Base-by-base conservation (phyloP, 2,797 vertebrate species). In the Pempheris klunzingeri region DNA sequence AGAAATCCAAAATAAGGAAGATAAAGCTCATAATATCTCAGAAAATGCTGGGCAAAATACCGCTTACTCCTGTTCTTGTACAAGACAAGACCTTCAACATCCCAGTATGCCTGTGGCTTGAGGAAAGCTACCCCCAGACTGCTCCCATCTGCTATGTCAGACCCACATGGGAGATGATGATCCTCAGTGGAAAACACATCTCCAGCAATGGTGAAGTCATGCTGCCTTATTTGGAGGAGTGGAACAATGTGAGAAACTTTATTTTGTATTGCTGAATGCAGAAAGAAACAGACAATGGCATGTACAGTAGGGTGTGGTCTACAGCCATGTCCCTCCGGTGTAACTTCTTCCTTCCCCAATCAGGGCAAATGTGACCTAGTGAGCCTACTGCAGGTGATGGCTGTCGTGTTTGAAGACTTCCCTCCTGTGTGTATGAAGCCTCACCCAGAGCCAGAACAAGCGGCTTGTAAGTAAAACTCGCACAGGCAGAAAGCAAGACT, bases 101-200 rank as follows among this genome's bases (percentile, higher is more conserved):
- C 77, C 97, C 97, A 8, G 93, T 98, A 76, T 96, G 95, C 72
- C 58, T 98, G 52, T 99, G 97, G 97, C 89, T 98, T 46, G 95
- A 97, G 90, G 96, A 98, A 81, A 96, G 88, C 36, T 98, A 97
- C 79, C 97, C 97, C 2, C 94, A 92, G 87, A 95, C 96, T 39
- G 95, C 97, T 20, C 98, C 97, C 7, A 96, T 98, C 83, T 99
- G 97, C 93, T 98, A 96, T 77, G 94, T 99, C 77, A 97, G 93
- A 73, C 97, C 98, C 81, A 97, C 96, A 72, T 86, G 78, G 57
- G 96, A 96, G 36, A 99, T 97, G 97, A 95, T 95, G 80, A 91
- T 97, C 82, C 73, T 98, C 88, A 95, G 83, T 41, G 94, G 96
- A 71, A 94, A 94, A 11, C 94, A 96, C 11, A 84, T 97, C 73